These are phyloP conservation scores for Thaumatotibia leucotreta DNA, from an alignment of 1,140 invertebrate genomes.

Conservation along the genomic window DNA sequence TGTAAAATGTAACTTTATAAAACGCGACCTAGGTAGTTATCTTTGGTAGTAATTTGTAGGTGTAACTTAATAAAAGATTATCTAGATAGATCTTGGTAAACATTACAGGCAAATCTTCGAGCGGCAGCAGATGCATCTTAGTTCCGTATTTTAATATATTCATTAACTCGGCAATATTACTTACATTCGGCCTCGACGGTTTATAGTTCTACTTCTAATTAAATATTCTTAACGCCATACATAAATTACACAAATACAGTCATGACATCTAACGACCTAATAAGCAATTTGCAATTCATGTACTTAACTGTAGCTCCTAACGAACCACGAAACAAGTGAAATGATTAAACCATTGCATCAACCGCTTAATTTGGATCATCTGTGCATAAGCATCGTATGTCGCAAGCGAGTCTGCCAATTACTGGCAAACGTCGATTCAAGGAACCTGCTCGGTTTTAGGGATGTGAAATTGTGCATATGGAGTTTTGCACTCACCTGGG, in stretches of 20 bases:
- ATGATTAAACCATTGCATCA: not conserved
- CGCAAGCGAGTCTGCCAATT: slow-evolving; percentile 54
- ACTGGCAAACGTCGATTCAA: slow-evolving; percentile 48
- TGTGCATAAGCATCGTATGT: slow-evolving; percentile 22
- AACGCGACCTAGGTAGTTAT: too few species aligned
- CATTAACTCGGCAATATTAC: not conserved
- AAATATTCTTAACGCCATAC: not conserved
- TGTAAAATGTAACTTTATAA: too few species aligned
- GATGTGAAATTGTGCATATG: too few species aligned
- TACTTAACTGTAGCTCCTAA: not conserved
- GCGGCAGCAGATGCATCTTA: too few species aligned
- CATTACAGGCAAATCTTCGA: too few species aligned
- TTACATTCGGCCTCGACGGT: not conserved
- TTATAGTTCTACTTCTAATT: not conserved
- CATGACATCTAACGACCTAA: not conserved
- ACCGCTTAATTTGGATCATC: slow-evolving; percentile 3
- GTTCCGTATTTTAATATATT: not conserved
- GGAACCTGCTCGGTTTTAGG: not conserved
- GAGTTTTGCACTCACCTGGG: not conserved
- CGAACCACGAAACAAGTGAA: not conserved
- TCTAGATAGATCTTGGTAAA: too few species aligned
- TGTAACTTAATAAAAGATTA: too few species aligned
- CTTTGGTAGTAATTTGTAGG: too few species aligned
- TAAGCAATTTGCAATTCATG: not conserved
- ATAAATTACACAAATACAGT: not conserved